Conservation (phyloP, 2,113 vertebrate species). For the Microtus richardsoni region DNA sequence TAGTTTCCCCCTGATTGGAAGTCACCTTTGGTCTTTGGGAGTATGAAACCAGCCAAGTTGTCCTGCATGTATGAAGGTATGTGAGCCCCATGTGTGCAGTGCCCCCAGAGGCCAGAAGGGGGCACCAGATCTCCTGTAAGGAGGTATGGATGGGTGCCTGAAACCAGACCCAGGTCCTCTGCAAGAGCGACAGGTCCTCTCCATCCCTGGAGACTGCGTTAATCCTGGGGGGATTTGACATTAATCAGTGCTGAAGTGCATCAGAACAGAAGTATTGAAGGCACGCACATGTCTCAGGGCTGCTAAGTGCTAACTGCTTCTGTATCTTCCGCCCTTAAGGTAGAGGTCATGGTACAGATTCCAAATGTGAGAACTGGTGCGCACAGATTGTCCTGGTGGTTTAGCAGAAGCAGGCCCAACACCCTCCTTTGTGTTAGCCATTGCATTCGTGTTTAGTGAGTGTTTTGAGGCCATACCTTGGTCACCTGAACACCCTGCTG, state of each 20-base stretch:
- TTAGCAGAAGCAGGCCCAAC: background rate
- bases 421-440: background rate
- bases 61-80: background rate
- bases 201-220: background rate
- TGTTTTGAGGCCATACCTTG: background rate
- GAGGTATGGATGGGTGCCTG: background rate
- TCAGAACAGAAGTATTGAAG: background rate
- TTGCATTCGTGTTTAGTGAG: background rate
- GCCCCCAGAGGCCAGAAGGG: background rate
- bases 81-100: background rate
- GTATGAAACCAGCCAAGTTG: background rate
- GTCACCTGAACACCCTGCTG: background rate
- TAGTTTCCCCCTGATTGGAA: background rate
- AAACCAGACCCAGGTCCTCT: background rate
- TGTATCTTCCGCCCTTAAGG: background rate
- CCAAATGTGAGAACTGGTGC: background rate
- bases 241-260: background rate
- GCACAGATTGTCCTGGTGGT: background rate
- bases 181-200: background rate
- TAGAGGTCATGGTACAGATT: background rate
- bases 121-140: background rate
- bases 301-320: background rate
- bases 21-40: constrained; percentile 17
- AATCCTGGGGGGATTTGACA: background rate
- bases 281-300: background rate